phyloP scores from a whole-genome alignment of 1,140 invertebrate genomes.

The Pissodes strobi region DNA sequence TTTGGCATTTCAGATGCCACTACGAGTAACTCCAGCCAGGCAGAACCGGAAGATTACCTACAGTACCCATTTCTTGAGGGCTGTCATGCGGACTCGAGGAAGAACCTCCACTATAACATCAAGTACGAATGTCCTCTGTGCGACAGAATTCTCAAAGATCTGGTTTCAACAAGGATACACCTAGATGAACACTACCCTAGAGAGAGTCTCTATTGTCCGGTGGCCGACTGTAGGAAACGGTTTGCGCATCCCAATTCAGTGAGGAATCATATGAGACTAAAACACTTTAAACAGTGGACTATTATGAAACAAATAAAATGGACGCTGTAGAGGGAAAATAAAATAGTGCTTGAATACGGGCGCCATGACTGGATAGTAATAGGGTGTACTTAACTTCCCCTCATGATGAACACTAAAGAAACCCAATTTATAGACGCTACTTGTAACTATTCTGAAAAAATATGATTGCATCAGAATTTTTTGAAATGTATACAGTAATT shows the following conservation, averaged over 20 bases:
- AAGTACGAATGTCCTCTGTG: slow-evolving; percentile 73
- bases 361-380: no score
- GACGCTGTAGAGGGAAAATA: slow-evolving; percentile 54
- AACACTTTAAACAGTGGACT: slow-evolving; percentile 77
- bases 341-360: background rate
- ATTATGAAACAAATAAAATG: slow-evolving; percentile 81
- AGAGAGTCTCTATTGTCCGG: slow-evolving; percentile 78
- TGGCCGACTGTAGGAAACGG: slow-evolving; percentile 70
- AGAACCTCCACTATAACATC: slow-evolving; percentile 33
- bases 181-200: slow-evolving; percentile 80
- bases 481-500: no score
- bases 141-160: slow-evolving; percentile 64
- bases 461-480: no score
- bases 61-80: no score
- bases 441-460: no score
- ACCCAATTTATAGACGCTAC: no score
- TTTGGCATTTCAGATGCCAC: slow-evolving; percentile 58
- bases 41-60: slow-evolving; percentile 19
- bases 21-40: slow-evolving; percentile 16
- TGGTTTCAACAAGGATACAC: slow-evolving; percentile 70
- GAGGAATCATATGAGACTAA: slow-evolving; percentile 81
- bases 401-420: no score
- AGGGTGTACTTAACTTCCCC: no score
- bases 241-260: slow-evolving; percentile 83
- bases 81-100: slow-evolving; percentile 6